Evolutionary conservation across 1,140 invertebrate species (phyloP), one percentile per base, ranked within the genome.

Genomic region (Temnothorax nylanderi): DNA sequence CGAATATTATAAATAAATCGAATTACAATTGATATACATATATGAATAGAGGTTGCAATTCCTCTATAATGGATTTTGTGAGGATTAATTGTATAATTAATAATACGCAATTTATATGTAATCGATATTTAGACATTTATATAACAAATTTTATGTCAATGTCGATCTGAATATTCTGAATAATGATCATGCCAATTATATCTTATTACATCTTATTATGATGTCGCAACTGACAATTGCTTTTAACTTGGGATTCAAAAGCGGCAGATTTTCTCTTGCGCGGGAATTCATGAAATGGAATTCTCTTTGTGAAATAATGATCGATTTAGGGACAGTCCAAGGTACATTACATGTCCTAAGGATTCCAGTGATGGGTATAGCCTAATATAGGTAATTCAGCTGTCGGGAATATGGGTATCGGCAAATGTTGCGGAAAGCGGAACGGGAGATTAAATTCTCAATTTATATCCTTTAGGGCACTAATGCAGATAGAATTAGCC

Each of bases 391-490:
- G 26, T 26, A 44, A 81, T 56, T 26, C 21, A 26, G n/a, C 62
- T 67, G 11, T 49, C 44, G 26, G 18, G 8, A 37, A 67, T n/a
- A n/a, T 67, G 11, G 26, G 1, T 47, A 78, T 78, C 32, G 49
- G 13, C n/a, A 26, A 81, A 81, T 56, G 64, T 81, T 56, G 21
- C 11, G 37, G n/a, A 44, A 69, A 41, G 49, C 65, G 21, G 13
- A 67, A 78, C 7, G 32, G 32, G n/a, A 54, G n/a, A 80, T 67
- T 80, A 80, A 67, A 80, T 78, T 64, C 21, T 62, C 60, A 51
- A 78, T 80, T 67, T 67, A 56, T 37, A 54, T 1, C 47, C 47
- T 80, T 80, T 67, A 54, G 32, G 32, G n/a, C 16, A 51, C 8
- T 13, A 21, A 37, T 7, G 47, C 1, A 21, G 34, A 8, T 41